Evolutionary conservation across 2,113 vertebrate genomes (phyloP), one percentile per base, ranked within the genome.

Genomic region (Etheostoma spectabile): DNA sequence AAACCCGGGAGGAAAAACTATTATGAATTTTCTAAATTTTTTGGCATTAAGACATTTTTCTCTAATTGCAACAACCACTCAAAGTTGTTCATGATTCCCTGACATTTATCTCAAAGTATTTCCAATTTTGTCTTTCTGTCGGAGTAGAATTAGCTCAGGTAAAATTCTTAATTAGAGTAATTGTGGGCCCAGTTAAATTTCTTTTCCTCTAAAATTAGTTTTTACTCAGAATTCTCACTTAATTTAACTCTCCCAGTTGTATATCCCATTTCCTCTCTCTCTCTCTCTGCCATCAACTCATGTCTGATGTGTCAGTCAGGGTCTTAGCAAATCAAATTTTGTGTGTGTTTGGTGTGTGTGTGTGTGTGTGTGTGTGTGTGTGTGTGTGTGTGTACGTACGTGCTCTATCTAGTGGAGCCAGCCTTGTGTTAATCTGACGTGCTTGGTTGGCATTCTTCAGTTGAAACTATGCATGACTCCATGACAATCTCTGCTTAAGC

Each of bases 361-460:
- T 27, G 35, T 46, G 62, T 56, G 66, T 56, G 70, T 59, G 24
- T 59, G 21, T 69, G 64, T 38, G 14, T 77, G 62, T 27, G 35
- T 46, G 62, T 56, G 66, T 56, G 70, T 59, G 24, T 59, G 21
- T 69, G 64, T 38, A 65, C 56, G 67, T 14, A 57, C 56, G 77
- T 62, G 79, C 45, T 89, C 79, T 92, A 90, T 92, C 88, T 89
- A 57, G 83, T 82, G 77, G 66, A 89, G 88, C 84, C 89, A 93
- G 91, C 89, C 90, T 86, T 86, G 86, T 91, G 84, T 88, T 94
- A 93, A 93, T 93, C 93, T 93, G 92, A 92, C 90, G 55, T 90
- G 90, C 89, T 91, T 89, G 90, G 92, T 84, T 94, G 92, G 90
- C 71, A 75, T 91, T 89, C 87, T 88, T 90, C 73, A 80, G 87